Evolutionary conservation across 2,888 invertebrate species (phyloP), one percentile per base, ranked within the genome.

Genomic region (Dyspetes luteomarginatus): DNA sequence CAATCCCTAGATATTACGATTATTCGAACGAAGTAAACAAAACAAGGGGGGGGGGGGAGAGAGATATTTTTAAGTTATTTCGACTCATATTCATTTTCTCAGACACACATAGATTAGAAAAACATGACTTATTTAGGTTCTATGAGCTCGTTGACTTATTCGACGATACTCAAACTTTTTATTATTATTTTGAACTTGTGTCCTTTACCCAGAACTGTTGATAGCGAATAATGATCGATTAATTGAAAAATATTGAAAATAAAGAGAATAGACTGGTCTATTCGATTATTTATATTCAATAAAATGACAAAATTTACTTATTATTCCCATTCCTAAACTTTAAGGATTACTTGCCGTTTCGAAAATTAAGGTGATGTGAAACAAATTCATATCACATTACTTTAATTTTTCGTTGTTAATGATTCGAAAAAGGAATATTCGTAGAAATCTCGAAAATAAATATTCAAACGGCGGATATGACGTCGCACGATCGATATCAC

Each of bases 201-300:
- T 36, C 36, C 36, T 36, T 36, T 12, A 36, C n/a, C n/a, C n/a
- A n/a, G n/a, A n/a, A n/a, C 15, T 15, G 15, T 28, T 56, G 12
- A 41, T 64, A 30, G 22, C 48, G 64, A 65, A 17, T 30, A 22
- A 65, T 17, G 55, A 48, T 73, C 26, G 22, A 50, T 36, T 28
- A 3, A 28, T 48, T n/a, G 12, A 30, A 30, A 68, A 60, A 75
- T 12, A 52, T 60, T 68, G 12, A 26, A n/a, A 76, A 76, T 76
- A 76, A 76, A 68, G 60, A 76, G 75, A 76, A 68, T 68, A 76
- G 68, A 76, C 68, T 76, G 75, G 75, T 68, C 58, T 76, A 68
- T 60, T 43, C 41, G 9, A 52, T 65, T 36, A 26, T 48, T 55
- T 64, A 15, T 26, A 55, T n/a, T 50, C 17, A 0, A 26, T 1